Base-by-base conservation (phyloP, 2,113 vertebrate species). In the Nothoprocta perdicaria region DNA sequence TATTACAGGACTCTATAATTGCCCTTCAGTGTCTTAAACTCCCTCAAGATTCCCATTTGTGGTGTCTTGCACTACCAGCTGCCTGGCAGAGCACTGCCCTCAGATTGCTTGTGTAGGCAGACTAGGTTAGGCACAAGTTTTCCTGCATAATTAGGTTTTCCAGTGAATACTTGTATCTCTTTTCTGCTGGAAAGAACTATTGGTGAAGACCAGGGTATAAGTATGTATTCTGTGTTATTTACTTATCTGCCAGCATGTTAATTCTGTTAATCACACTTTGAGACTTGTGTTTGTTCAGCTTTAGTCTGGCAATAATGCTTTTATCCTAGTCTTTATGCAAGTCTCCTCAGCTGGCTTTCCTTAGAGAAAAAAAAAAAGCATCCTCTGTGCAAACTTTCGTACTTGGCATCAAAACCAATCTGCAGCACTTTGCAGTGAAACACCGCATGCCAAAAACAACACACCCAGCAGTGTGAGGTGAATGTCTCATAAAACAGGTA, bases 341-440 rank as follows among this genome's bases (percentile, higher is more conserved):
- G 45, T 40, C 11, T 82, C 88, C 92, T 84, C 60, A 92, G 43
- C 33, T 16, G 16, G 29, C 80, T 12, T 71, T 55, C 63, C 61
- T 88, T n/a, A 73, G 40, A 88, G 73, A 35, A 87, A 88, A 48
- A 87, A 48, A 87, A 87, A 87, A 85, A 62, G 9, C 63, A 88
- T 35, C 22, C 35, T 76, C 29, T 58, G 7, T 18, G 40, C 53
- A 88, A 91, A 77, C 5, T 22, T 83, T 66, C n/a, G 24, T 40
- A 23, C 22, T 65, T 48, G 61, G 17, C 60, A 73, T 62, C 58
- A 88, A 50, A 85, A 80, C 3, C 18, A 67, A 63, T 40, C 27
- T 48, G 19, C 0, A 0, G 58, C 29, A 35, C 27, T 77, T 89
- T 48, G 24, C 69, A 40, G n/a, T 77, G 85, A 83, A 89, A 88